These are phyloP conservation scores for Cotesia chilonis DNA, from an alignment of 1,140 invertebrate genomes.

Conservation along the genomic window DNA sequence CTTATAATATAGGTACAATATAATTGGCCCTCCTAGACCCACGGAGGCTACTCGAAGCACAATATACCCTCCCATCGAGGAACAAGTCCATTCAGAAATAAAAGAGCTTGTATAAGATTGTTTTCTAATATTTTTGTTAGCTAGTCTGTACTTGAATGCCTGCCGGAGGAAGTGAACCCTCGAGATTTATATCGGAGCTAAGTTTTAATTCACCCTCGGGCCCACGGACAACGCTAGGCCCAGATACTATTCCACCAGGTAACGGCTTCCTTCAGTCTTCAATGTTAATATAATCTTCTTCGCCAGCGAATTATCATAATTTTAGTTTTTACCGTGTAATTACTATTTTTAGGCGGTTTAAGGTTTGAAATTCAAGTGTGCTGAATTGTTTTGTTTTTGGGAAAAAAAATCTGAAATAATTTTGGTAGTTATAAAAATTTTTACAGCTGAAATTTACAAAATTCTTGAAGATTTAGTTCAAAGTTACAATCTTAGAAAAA, in stretches of 20 bases:
- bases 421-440: no score
- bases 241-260: slow-evolving; percentile 28
- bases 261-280: slow-evolving; percentile 46
- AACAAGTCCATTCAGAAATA: slow-evolving; percentile 45
- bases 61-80: slow-evolving; percentile 48
- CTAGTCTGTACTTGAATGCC: slow-evolving; percentile 47
- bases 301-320: slow-evolving; percentile 52
- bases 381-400: no score
- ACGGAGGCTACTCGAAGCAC: slow-evolving; percentile 48
- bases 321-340: slow-evolving; percentile 41
- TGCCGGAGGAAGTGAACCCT: slow-evolving; percentile 52
- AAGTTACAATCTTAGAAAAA: no score
- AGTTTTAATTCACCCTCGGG: slow-evolving; percentile 42
- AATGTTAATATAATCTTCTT: slow-evolving; percentile 33
- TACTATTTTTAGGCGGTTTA: background rate
- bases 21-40: slow-evolving; percentile 46
- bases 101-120: slow-evolving; percentile 45
- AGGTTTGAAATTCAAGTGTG: no score
- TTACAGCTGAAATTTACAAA: no score
- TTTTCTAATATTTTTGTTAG: slow-evolving; percentile 57
- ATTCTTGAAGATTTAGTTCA: no score
- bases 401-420: no score
- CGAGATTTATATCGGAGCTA: slow-evolving; percentile 54
- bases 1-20: slow-evolving; percentile 39
- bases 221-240: slow-evolving; percentile 31